Evolutionary conservation across 2,113 vertebrate genomes (phyloP).

Genomic region (Alouatta palliata): DNA sequence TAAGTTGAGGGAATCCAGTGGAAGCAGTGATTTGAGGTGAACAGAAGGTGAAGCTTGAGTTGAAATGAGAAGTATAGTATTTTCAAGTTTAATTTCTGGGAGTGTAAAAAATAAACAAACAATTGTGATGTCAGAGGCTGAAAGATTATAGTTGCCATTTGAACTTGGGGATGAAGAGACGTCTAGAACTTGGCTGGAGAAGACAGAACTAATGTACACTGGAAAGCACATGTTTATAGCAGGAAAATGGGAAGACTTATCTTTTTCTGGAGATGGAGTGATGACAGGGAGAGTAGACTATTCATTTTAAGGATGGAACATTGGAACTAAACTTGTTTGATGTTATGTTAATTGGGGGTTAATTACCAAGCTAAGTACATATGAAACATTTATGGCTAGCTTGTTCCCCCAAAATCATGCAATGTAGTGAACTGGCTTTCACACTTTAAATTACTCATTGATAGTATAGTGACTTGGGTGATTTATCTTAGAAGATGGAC

Average conservation of each 20-base stretch:
- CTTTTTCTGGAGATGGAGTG: background rate
- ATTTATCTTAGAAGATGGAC: background rate
- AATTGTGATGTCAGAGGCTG: background rate
- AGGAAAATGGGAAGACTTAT: background rate
- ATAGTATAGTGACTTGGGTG: background rate
- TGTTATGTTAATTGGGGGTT: background rate
- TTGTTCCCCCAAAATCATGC: background rate
- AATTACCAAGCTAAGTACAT: background rate
- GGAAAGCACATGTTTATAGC: background rate
- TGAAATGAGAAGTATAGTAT: background rate
- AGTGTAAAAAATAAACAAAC: background rate
- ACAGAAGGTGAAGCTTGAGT: background rate
- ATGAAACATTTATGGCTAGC: background rate
- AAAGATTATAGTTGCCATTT: background rate
- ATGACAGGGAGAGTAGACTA: background rate
- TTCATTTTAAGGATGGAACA: background rate
- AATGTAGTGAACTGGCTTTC: background rate
- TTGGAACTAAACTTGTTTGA: background rate
- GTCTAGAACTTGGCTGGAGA: background rate
- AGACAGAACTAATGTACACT: background rate
- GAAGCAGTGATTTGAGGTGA: background rate
- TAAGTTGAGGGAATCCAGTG: background rate
- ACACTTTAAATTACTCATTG: background rate
- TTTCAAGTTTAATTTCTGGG: background rate
- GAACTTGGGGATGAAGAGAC: background rate